These are phyloP conservation scores for Carcina quercana DNA, from an alignment of 2,888 invertebrate species.

Conservation along the genomic window DNA sequence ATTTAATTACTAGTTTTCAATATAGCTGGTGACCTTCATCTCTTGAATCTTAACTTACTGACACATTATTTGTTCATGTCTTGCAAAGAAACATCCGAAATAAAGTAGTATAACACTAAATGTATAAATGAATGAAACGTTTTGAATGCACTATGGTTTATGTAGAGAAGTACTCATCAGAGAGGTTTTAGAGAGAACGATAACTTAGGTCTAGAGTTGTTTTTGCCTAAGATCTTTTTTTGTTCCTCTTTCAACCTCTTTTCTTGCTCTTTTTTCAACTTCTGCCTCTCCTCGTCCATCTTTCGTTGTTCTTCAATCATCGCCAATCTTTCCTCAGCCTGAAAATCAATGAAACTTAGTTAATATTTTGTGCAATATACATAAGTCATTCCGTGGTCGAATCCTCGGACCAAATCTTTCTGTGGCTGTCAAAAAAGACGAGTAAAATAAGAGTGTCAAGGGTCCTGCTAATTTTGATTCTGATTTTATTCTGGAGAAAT, in stretches of 20 bases:
- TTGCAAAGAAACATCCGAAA: no score
- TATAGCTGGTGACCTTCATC: no score
- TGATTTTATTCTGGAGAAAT: no score
- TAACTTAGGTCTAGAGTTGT: slow-evolving; percentile 95
- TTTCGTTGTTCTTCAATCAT: slow-evolving; percentile 97
- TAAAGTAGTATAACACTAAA: background rate
- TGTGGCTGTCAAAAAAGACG: no score
- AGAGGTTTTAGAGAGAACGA: slow-evolving; percentile 92
- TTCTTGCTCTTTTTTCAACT: slow-evolving; percentile 94
- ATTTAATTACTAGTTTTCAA: no score
- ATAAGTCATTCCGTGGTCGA: no score
- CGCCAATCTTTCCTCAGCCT: slow-evolving; percentile 97
- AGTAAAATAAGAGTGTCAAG: no score
- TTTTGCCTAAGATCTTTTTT: slow-evolving; percentile 97
- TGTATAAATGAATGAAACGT: slow-evolving; percentile 2
- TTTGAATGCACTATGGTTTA: slow-evolving; percentile 12
- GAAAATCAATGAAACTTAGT: slow-evolving; percentile 24
- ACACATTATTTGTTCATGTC: no score
- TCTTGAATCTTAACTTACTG: no score
- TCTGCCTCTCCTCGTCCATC: slow-evolving; percentile 96
- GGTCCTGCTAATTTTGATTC: no score
- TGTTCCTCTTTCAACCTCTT: slow-evolving; percentile 95
- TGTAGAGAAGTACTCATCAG: slow-evolving; percentile 67
- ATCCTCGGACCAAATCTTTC: no score
- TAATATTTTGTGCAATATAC: no score